phyloP scores from a whole-genome alignment of 2,797 vertebrate genomes.

The Remorina albescens region DNA sequence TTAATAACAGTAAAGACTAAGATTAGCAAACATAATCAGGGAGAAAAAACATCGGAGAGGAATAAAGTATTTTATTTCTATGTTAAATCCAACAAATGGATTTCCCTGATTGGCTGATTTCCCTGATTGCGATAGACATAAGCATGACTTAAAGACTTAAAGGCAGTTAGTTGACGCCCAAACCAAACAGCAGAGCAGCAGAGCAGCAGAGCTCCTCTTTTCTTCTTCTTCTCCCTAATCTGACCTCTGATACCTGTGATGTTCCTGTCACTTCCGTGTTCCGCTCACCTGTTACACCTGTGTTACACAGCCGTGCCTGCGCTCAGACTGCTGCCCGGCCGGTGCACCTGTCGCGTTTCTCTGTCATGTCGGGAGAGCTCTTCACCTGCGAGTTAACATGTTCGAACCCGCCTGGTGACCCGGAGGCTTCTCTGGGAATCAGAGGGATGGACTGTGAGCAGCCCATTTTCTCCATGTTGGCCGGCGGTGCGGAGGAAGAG shows the following conservation, averaged over 20 bases:
- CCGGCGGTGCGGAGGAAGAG: constrained; percentile 19
- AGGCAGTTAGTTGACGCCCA: constrained; percentile 39
- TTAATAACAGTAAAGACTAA: no score
- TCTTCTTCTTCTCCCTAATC: constrained; percentile 24
- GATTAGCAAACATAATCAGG: background rate
- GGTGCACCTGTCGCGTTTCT: constrained; percentile 73
- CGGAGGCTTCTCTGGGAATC: background rate
- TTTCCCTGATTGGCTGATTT: background rate
- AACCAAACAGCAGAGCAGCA: constrained; percentile 21
- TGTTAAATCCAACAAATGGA: no score
- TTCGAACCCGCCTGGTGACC: constrained; percentile 51
- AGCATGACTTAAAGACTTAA: background rate
- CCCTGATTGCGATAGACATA: no score
- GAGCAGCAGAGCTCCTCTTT: constrained; percentile 17
- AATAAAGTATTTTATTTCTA: background rate
- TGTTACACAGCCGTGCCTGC: constrained; percentile 45
- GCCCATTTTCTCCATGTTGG: constrained; percentile 64
- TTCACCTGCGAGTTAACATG: constrained; percentile 68
- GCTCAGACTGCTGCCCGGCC: constrained; percentile 39
- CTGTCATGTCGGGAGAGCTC: constrained; percentile 75
- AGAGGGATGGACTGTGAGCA: constrained; percentile 45
- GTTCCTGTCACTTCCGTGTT: constrained; percentile 83
- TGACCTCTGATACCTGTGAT: constrained; percentile 52
- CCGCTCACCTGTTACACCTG: constrained; percentile 85
- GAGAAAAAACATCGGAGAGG: background rate